A percentile compares a stretch with the other conserved stretches of the same genome.
phyloP scores from a whole-genome alignment of 2,797 vertebrate species.

The Otolemur crassicaudatus region DNA sequence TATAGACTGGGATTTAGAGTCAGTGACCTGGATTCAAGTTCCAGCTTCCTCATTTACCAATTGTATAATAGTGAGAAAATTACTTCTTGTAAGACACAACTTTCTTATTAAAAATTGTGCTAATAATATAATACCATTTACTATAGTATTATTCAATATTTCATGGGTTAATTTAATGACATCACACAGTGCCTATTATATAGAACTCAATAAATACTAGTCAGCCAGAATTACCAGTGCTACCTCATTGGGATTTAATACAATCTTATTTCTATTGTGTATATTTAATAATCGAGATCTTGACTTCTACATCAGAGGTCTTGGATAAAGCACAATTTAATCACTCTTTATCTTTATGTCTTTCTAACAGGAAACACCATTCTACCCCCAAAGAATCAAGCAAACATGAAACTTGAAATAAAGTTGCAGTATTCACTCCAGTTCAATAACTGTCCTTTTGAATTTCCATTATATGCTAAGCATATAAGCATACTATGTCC shows the following conservation, averaged over 20 bases:
- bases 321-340: not conserved
- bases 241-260: not conserved
- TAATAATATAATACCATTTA: not conserved
- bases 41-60: not conserved
- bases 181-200: not conserved
- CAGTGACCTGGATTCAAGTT: not conserved
- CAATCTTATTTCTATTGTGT: not conserved
- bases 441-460: constrained; percentile 54
- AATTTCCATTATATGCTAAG: constrained; percentile 58
- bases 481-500: not conserved
- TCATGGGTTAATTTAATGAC: not conserved
- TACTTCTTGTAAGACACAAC: not conserved
- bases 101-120: not conserved
- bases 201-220: not conserved
- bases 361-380: not conserved
- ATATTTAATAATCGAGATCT: constrained; percentile 7
- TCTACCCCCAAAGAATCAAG: constrained; percentile 28
- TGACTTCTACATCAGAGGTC: not conserved
- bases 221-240: not conserved
- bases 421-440: constrained; percentile 35
- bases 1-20: not conserved
- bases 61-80: constrained; percentile 13
- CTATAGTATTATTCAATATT: not conserved
- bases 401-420: constrained; percentile 52
- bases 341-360: not conserved